These are phyloP conservation scores for Dynastes tityus DNA, from an alignment of 2,888 invertebrate genomes.

Conservation along the genomic window DNA sequence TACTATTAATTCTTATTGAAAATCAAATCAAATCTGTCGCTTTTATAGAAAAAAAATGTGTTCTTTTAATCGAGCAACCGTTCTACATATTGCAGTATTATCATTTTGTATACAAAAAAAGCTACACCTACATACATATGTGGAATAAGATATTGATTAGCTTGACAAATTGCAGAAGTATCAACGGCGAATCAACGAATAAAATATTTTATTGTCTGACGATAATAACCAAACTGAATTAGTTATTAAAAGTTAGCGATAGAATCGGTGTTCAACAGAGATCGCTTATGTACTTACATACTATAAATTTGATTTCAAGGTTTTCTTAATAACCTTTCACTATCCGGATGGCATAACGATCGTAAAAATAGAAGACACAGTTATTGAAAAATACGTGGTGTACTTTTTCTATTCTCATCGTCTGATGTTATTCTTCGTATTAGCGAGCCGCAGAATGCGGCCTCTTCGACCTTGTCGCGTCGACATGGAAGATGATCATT, in stretches of 20 bases:
- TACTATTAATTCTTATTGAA: too few relatives aligned
- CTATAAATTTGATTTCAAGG: slow-evolving; percentile 33
- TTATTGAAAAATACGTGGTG: slow-evolving; percentile 35
- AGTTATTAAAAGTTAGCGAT: slow-evolving; percentile 1
- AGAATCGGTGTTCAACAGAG: slow-evolving; percentile 1
- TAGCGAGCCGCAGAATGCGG: slow-evolving; percentile 27
- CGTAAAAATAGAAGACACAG: slow-evolving; percentile 42
- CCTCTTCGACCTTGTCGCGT: slow-evolving; percentile 22
- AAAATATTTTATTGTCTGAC: background rate
- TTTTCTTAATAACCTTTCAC: slow-evolving; percentile 31
- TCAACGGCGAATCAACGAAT: background rate
- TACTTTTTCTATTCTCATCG: slow-evolving; percentile 44
- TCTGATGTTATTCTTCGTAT: slow-evolving; percentile 29
- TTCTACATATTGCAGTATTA: too few relatives aligned
- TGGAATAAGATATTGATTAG: too few relatives aligned
- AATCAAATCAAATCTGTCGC: too few relatives aligned
- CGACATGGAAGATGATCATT: slow-evolving; percentile 18
- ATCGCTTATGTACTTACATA: background rate
- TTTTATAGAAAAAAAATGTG: too few relatives aligned
- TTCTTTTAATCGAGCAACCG: too few relatives aligned
- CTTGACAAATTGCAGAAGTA: too few relatives aligned
- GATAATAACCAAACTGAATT: background rate
- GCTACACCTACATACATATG: too few relatives aligned
- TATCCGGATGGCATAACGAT: slow-evolving; percentile 36
- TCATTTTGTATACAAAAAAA: too few relatives aligned